Conservation (phyloP, 1,140 invertebrate genomes). For the Acromyrmex echinatior region DNA sequence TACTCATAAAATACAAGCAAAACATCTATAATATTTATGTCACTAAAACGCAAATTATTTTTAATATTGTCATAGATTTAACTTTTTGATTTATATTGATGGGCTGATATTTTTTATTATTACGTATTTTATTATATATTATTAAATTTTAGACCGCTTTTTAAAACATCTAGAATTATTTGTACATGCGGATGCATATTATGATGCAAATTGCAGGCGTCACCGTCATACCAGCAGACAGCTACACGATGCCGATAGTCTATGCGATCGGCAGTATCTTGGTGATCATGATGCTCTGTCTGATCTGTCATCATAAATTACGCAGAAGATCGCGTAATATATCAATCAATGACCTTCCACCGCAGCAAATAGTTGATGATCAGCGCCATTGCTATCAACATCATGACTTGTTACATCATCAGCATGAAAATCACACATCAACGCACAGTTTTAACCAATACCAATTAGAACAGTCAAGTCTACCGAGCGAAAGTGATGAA, state of each 20-base stretch:
- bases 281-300: slow-evolving; percentile 79
- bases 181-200: neutral
- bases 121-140: neutral
- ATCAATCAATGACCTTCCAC: slow-evolving; percentile 81
- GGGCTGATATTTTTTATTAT: neutral
- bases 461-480: slow-evolving; percentile 79
- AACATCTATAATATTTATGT: neutral
- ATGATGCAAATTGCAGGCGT: slow-evolving; percentile 82
- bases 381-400: slow-evolving; percentile 82
- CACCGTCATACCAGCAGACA: slow-evolving; percentile 83
- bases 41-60: neutral
- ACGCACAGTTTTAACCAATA: slow-evolving; percentile 76
- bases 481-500: slow-evolving; percentile 79
- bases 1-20: neutral
- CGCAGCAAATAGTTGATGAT: slow-evolving; percentile 80
- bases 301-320: slow-evolving; percentile 82
- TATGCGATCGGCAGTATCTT: slow-evolving; percentile 79
- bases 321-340: slow-evolving; percentile 78
- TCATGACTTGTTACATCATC: slow-evolving; percentile 81
- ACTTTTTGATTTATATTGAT: neutral
- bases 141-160: neutral
- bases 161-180: neutral
- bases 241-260: slow-evolving; percentile 82
- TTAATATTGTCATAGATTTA: neutral
- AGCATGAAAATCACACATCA: slow-evolving; percentile 75